These are phyloP conservation scores for Ammodytes dubius DNA, from an alignment of 2,113 vertebrate species.

Conservation along the genomic window DNA sequence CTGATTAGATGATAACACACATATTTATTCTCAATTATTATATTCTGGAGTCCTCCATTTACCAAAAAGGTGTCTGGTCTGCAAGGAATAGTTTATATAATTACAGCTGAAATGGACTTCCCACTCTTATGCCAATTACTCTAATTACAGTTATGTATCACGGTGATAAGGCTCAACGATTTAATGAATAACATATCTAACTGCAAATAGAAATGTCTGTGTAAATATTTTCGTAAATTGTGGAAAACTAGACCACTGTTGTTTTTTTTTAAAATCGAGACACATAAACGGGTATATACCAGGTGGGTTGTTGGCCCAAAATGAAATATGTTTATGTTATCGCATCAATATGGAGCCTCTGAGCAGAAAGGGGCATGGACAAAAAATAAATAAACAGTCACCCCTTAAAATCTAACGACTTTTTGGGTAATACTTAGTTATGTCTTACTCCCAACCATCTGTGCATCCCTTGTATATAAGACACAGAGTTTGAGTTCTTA, in stretches of 20 bases:
- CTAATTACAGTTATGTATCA: slow-evolving; percentile 6
- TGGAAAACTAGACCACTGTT: not conserved
- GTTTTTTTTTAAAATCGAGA: not conserved
- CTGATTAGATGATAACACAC: slow-evolving; percentile 7
- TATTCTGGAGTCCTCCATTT: not conserved
- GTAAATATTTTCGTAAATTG: not conserved
- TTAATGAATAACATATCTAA: not conserved
- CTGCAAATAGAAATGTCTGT: not conserved
- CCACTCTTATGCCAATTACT: not conserved
- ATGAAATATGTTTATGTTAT: not conserved
- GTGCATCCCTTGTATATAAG: not conserved
- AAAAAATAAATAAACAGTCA: no score
- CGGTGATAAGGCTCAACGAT: not conserved
- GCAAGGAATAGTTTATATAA: not conserved
- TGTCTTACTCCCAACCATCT: not conserved
- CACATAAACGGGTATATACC: not conserved
- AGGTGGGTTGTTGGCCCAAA: not conserved
- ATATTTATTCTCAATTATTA: slow-evolving; percentile 6
- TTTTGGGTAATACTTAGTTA: not conserved
- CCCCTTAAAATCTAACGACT: not conserved
- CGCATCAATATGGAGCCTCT: not conserved
- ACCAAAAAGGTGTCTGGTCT: not conserved
- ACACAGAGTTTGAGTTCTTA: not conserved
- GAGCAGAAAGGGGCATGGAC: no score
- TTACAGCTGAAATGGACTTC: not conserved